These are phyloP conservation scores for Pipistrellus pygmaeus DNA, from an alignment of 2,797 vertebrate species.

Conservation along the genomic window DNA sequence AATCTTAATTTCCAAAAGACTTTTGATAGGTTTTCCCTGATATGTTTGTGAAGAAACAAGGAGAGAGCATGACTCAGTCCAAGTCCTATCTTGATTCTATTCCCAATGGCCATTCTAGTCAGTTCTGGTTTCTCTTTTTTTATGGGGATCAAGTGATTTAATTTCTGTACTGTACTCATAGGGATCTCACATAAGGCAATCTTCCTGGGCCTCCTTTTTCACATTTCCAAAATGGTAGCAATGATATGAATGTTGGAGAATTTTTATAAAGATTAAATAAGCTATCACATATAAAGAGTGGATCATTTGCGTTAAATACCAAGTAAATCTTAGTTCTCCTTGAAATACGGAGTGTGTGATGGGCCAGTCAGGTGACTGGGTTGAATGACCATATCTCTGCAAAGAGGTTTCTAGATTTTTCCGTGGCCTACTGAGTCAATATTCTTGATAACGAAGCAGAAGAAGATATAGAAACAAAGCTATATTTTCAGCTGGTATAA, in stretches of 20 bases:
- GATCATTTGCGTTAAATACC: background rate
- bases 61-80: background rate
- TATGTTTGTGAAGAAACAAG: background rate
- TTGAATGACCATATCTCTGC: background rate
- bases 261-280: slow-evolving; percentile 23
- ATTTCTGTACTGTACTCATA: too few species aligned
- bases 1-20: background rate
- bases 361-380: background rate
- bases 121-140: background rate
- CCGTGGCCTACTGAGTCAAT: background rate
- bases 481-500: background rate
- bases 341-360: background rate
- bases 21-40: background rate
- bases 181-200: background rate
- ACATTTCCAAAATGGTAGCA: background rate
- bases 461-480: background rate
- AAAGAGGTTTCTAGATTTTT: background rate
- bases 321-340: background rate
- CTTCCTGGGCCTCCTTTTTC: background rate
- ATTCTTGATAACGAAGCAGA: slow-evolving; percentile 23
- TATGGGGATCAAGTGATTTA: too few species aligned
- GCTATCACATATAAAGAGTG: background rate
- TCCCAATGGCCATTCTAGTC: background rate
- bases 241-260: background rate
- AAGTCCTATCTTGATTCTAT: background rate